These are phyloP conservation scores for Dastarcus helophoroides DNA, from an alignment of 2,888 invertebrate genomes.

Conservation along the genomic window DNA sequence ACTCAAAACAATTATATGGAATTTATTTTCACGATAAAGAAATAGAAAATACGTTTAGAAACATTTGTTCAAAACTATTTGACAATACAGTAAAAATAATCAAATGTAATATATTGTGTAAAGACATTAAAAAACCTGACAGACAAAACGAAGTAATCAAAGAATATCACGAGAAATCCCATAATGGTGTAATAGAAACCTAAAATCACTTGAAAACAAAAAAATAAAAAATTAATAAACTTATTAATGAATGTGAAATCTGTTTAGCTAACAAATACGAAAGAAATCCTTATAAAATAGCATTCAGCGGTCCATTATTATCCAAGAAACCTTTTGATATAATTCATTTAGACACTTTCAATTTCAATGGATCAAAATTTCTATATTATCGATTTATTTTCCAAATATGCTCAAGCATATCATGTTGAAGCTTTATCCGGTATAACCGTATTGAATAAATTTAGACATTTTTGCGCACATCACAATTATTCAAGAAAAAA, in stretches of 20 bases:
- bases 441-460: constrained; percentile 10
- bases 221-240: constrained; percentile 10
- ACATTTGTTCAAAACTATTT: constrained; percentile 4
- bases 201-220: constrained; percentile 10
- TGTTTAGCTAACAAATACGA: constrained; percentile 15
- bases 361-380: constrained; percentile 6
- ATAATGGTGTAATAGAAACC: constrained; percentile 7
- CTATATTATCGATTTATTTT: constrained; percentile 9
- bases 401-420: constrained; percentile 12
- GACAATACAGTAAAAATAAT: constrained; percentile 7
- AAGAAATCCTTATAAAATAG: constrained; percentile 12
- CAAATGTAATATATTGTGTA: constrained; percentile 7
- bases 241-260: constrained; percentile 13
- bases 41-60: background rate
- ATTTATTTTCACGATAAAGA: constrained; percentile 7
- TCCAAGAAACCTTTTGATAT: constrained; percentile 13
- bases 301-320: constrained; percentile 11
- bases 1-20: constrained; percentile 7
- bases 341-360: constrained; percentile 9
- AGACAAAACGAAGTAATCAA: constrained; percentile 7
- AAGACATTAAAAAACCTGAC: constrained; percentile 5
- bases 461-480: constrained; percentile 12
- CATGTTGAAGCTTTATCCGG: constrained; percentile 5
- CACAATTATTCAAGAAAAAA: constrained; percentile 11
- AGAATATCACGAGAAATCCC: constrained; percentile 8